phyloP scores from a whole-genome alignment of 1,140 invertebrate species.

The Drosophila azteca region DNA sequence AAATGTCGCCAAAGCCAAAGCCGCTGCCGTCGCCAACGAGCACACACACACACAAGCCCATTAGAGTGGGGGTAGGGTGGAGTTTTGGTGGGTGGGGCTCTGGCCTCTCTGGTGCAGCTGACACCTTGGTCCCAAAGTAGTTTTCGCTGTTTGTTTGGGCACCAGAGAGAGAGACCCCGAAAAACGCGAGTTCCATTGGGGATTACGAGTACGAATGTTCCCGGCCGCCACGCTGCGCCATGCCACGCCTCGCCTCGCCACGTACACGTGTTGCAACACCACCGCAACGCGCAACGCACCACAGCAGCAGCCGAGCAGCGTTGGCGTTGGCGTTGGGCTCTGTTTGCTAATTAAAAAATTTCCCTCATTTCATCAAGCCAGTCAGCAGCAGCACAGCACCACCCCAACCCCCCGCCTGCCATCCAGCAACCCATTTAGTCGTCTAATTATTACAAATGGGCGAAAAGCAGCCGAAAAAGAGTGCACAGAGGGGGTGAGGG shows the following conservation, averaged over 20 bases:
- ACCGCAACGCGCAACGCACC: slow-evolving; percentile 48
- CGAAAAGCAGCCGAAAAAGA: slow-evolving; percentile 29
- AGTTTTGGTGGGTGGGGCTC: slow-evolving; percentile 11
- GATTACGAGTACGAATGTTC: slow-evolving; percentile 43
- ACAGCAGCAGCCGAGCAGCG: slow-evolving; percentile 24
- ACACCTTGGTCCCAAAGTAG: slow-evolving; percentile 78
- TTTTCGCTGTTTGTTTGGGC: slow-evolving; percentile 72
- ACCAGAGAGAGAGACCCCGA: slow-evolving; percentile 2
- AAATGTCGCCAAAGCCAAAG: slow-evolving; percentile 42
- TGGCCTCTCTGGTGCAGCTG: slow-evolving; percentile 69
- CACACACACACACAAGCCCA: slow-evolving; percentile 64
- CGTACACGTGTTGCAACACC: slow-evolving; percentile 48
- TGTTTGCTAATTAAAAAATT: slow-evolving; percentile 72
- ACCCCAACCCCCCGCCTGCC: background rate
- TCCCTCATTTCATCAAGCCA: slow-evolving; percentile 34
- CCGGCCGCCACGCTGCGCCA: too few relatives aligned
- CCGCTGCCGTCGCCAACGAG: background rate
- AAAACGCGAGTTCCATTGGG: slow-evolving; percentile 47
- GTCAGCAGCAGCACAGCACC: too few relatives aligned
- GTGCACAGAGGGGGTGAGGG: slow-evolving; percentile 24
- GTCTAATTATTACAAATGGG: slow-evolving; percentile 77
- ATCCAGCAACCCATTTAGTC: slow-evolving; percentile 56
- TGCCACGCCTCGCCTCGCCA: too few relatives aligned
- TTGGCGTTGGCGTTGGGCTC: slow-evolving; percentile 23
- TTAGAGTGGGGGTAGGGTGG: slow-evolving; percentile 31